A percentile compares a stretch with the other conserved stretches of the same genome.
Evolutionary conservation across 2,888 invertebrate genomes (phyloP).

Genomic region (Tenthredo livida): DNA sequence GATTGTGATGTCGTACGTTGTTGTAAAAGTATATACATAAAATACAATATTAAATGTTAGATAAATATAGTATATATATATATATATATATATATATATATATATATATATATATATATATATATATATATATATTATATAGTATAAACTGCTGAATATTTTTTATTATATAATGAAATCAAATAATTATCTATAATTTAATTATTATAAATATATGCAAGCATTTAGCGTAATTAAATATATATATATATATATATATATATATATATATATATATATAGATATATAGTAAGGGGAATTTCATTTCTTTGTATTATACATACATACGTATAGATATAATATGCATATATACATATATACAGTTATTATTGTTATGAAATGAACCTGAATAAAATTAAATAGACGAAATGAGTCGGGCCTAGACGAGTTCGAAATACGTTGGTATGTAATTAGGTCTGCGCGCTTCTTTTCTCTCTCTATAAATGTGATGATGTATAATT

Average conservation of each 20-base stretch:
- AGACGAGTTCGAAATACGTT: conserved; percentile 36
- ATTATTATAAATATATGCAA: not conserved
- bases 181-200: conserved; percentile 28
- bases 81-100: too few relatives aligned
- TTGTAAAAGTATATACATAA: conserved; percentile 14
- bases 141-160: not conserved
- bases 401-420: conserved; percentile 59
- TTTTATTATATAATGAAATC: conserved; percentile 14
- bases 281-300: conserved; percentile 28
- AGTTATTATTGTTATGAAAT: conserved; percentile 34
- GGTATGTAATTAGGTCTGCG: conserved; percentile 59
- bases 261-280: not conserved
- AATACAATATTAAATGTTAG: conserved; percentile 1
- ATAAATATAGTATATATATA: conserved; percentile 13
- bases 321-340: conserved; percentile 43
- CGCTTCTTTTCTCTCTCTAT: conserved; percentile 63
- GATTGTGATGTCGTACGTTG: not conserved
- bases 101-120: not conserved
- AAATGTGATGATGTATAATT: conserved; percentile 70
- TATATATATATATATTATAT: not conserved
- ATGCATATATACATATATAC: conserved; percentile 6
- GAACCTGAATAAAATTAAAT: conserved; percentile 51
- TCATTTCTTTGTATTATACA: conserved; percentile 59
- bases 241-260: not conserved
- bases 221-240: not conserved